Conservation (phyloP, 1,140 invertebrate species). For the Lineus longissimus region DNA sequence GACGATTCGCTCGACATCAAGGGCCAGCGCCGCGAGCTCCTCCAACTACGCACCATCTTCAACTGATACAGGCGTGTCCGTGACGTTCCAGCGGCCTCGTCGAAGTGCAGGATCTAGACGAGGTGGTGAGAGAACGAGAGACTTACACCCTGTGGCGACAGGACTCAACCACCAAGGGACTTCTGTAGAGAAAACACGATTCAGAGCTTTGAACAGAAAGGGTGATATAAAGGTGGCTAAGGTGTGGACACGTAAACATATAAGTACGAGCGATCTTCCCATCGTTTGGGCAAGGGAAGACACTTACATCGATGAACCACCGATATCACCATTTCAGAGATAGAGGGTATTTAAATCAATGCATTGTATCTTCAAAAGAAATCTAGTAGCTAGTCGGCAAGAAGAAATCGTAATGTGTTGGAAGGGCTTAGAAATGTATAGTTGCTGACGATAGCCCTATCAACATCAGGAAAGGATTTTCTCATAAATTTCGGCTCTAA, state of each 20-base stretch:
- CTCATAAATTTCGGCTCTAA: too few species aligned
- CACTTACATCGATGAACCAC: too few species aligned
- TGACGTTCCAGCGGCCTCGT: not conserved
- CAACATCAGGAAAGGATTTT: too few species aligned
- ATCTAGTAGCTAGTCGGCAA: too few species aligned
- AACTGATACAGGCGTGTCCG: not conserved
- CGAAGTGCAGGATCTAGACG: not conserved
- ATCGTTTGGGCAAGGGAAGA: not conserved
- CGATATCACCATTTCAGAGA: too few species aligned
- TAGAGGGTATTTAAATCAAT: too few species aligned
- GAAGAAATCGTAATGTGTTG: too few species aligned
- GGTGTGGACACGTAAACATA: not conserved
- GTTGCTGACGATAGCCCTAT: too few species aligned
- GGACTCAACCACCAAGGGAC: not conserved
- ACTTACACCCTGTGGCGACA: not conserved
- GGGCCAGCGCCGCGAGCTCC: not conserved
- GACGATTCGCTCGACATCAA: not conserved
- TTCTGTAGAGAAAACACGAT: not conserved
- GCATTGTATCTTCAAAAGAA: too few species aligned
- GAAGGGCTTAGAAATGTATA: too few species aligned
- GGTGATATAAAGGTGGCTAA: not conserved
- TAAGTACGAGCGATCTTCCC: not conserved
- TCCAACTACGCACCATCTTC: not conserved
- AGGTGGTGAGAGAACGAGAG: not conserved
- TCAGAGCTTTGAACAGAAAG: conserved; percentile 1